phyloP scores from a whole-genome alignment of 2,113 vertebrate genomes.

The Neodon shergylaensis region DNA sequence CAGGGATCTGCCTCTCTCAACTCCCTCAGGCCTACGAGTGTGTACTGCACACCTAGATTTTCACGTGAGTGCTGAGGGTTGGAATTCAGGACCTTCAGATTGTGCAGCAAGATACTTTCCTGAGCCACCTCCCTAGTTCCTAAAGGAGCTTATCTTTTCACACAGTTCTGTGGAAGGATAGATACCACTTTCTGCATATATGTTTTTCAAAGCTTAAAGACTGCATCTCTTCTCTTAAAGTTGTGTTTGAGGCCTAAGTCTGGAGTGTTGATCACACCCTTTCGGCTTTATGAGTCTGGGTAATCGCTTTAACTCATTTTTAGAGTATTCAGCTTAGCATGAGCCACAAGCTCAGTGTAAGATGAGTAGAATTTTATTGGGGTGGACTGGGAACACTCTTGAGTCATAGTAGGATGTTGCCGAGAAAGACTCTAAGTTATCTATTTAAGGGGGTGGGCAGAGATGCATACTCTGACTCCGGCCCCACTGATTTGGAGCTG shows the following conservation, averaged over 20 bases:
- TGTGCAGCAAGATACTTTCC: neutral
- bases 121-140: neutral
- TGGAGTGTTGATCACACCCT: neutral
- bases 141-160: neutral
- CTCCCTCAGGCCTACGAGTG: too few relatives aligned
- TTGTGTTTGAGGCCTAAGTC: constrained; percentile 26
- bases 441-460: too few relatives aligned
- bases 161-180: neutral
- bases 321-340: neutral
- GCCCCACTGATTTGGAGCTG: neutral
- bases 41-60: neutral
- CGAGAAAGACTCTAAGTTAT: neutral
- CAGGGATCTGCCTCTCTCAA: neutral
- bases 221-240: neutral
- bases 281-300: neutral
- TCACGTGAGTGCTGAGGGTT: neutral
- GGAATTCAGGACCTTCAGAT: neutral
- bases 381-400: neutral
- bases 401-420: neutral
- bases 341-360: constrained; percentile 24
- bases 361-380: neutral
- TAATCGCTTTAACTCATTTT: constrained; percentile 30
- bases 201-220: neutral
- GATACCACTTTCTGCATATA: neutral
- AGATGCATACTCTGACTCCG: too few relatives aligned